Base-by-base conservation (phyloP, 2,797 vertebrate species). In the Acanthornis magna region DNA sequence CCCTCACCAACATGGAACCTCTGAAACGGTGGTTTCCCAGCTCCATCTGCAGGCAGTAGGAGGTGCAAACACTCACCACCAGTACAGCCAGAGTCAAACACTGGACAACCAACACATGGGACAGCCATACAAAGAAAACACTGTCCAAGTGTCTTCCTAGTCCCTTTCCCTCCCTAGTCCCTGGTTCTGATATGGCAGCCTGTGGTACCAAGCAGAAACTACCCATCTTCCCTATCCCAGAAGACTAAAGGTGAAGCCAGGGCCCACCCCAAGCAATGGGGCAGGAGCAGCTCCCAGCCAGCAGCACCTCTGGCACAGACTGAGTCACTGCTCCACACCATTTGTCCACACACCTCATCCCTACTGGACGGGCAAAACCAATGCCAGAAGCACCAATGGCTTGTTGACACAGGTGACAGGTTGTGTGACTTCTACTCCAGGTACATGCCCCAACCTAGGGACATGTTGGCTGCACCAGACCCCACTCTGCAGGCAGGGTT, bases 351-450 rank as follows among this genome's bases (percentile, higher is more conserved):
- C 1, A 2, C 26, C 29, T 50, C 8, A 2, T 47, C 36, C 55
- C 53, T 0, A 0, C 0, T 5, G 57, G 32, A 66, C 20, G 62
- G 68, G 22, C 34, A 85, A 42, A 3, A 3, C 16, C 71, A 68
- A 19, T 1, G 1, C 48, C 68, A 91, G 61, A 32, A 79, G 82
- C 63, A 73, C 36, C n/a, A 67, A 57, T 45, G 36, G 36, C 68
- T 54, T 12, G 0, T 3, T 75, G 20, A 50, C 42, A 82, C 0
- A 0, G 0, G 11, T 42, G 48, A 62, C 0, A 11, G 38, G 20
- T 11, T 43, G 58, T 2, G 1, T 3, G 2, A 40, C 40, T 66
- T 65, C 62, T 70, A 27, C 36, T 81, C 18, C 15, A 22, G 40
- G n/a, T 9, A 7, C 0, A 0, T 12, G 14, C 7, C 9, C 60